Base-by-base conservation (phyloP, 1,140 invertebrate species). In the Nasonia giraulti region DNA sequence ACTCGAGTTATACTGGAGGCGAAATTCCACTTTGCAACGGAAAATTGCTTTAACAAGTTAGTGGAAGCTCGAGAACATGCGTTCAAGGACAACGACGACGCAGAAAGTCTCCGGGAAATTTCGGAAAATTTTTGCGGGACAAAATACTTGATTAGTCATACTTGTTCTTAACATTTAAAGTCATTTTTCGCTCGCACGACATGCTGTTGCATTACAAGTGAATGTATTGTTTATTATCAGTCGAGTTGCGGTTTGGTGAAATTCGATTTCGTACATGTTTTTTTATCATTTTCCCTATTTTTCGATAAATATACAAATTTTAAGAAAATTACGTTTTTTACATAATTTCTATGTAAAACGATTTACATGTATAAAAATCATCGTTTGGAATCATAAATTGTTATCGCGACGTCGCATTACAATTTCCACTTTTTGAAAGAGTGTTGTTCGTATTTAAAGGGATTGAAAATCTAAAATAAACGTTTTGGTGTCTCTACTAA, bases 51-150 rank as follows among this genome's bases (percentile, higher is more conserved):
- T 79, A 66, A 50, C 40, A 85, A 77, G 10, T 74, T 44, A 76
- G 75, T 86, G 85, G 80, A 86, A 86, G 82, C 68, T 86, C 71
- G 82, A 86, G 77, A 83, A 50, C 31, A 80, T 83, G 55, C 71
- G 77, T 69, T 86, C 85, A 76, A 83, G 79, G 85, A 86, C 78
- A 27, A 75, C 85, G 62, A 83, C 77, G 47, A 83, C 71, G 69
- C 73, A 79, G 20, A 79, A 82, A 85, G 31, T 79, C 33, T 73
- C 83, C 75, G 44, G 5, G 11, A 82, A 27, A 27, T 62, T 79
- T 79, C 47, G 75, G 68, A 82, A 71, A 86, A 80, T 83, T 47
- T 86, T 83, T 33, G 44, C 69, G 23, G 66, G 11, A 79, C 75
- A 81, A 73, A 77, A 82, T 78, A 80, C 55, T 85, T 85, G 2